Base-by-base conservation (phyloP, 30 jellyfish, hydroid and myxozoan species). In the Hydractinia echinata region DNA sequence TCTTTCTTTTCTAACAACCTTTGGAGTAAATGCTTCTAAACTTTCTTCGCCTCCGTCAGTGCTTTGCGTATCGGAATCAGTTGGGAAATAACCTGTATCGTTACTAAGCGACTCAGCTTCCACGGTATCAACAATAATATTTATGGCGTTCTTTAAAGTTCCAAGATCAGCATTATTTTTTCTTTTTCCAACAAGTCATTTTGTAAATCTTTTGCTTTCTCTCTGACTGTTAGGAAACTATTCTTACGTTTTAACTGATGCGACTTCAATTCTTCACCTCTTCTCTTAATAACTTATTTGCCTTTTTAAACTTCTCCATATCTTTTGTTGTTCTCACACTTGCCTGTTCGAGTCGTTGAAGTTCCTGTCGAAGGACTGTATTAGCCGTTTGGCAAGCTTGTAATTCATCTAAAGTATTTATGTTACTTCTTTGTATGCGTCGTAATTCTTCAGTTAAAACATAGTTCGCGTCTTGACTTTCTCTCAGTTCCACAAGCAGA, bases 361-460 rank as follows among this genome's bases (percentile, higher is more conserved):
- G 60, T 67, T 84, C 94, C 10, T 79, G 84, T 50, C 94, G 58
- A 15, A 84, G 72, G 10, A 84, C 71, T 11, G 87, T 49, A 67
- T 84, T 84, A 50, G 94, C 94, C 15, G 89, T 79, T 67, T 84
- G 94, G 67, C 94, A 84, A 14, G 94, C 94, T 19, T 84, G 94
- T 4, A 84, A 55, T 68, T 84, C 94, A 53, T 84, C 94, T 16
- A 79, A 48, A 10, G 71, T 67, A 66, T 78, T 84, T 30, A 84
- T 39, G 72, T 84, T 84, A 20, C 83, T 50, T 53, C 89, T 20
- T 60, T 84, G 94, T 48, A 62, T 50, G 4, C 87, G 91, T 5
- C 79, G 66, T 44, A 84, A 54, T 55, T 84, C 94, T 20, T 79
- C 89, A 7, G 54, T 62, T 18, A 84, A 64, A 21, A 51, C 58